Base-by-base conservation (phyloP, 2,113 vertebrate genomes). In the Tachycineta bicolor region DNA sequence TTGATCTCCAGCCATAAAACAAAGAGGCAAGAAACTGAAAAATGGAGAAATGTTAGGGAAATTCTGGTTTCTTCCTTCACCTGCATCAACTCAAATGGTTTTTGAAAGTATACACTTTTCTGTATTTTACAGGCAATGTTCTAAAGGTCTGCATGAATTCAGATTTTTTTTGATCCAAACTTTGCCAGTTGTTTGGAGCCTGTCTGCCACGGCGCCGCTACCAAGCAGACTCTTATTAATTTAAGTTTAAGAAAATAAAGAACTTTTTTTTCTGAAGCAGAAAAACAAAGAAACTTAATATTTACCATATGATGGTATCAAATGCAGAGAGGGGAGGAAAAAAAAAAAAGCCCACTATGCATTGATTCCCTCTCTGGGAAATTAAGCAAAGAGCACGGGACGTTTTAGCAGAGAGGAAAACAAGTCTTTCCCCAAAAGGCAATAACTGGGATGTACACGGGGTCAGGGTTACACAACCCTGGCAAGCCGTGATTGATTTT, bases 201-300 rank as follows among this genome's bases (percentile, higher is more conserved):
- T 3, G 12, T 25, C 56, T 84, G 52, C 37, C 44, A 15, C 4
- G 56, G 60, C 2, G 6, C 52, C 14, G 0, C 29, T 31, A 59
- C 24, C 2, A 4, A 9, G 41, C 31, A 33, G 29, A 31, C 31
- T 58, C 26, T 55, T 12, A 20, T 20, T 59, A 37, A 47, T 55
- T 65, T 5, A 73, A 87, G 58, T 87, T 93, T 52, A 94, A 89
- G 87, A 87, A 94, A 95, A 95, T 53, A 82, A 78, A 92, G 50
- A 13, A 14, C 10, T 21, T 26, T 20, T 64, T 24, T 14, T 70
- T 23, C 15, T 25, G 5, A 81, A 91, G 74, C 14, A 83, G 50
- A 89, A 82, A 92, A 73, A 22, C 47, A 58, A 95, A 86, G 59
- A 89, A 93, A 39, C 46, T 87, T 91, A 79, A 86, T 60, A 65